phyloP scores from a whole-genome alignment of 2,888 invertebrate species.

The Eulithis prunata region DNA sequence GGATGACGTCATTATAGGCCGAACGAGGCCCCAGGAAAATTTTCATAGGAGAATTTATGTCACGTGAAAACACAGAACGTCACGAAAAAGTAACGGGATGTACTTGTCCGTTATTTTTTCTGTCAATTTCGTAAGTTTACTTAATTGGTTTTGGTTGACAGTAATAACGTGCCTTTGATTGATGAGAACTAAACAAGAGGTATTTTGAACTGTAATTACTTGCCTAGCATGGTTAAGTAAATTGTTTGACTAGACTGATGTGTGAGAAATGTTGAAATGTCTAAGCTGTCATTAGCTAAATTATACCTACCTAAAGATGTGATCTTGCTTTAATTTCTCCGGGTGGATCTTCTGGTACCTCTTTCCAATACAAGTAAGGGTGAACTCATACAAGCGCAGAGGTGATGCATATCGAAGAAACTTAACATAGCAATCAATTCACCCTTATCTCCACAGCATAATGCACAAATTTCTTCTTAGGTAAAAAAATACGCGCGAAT shows the following conservation, averaged over 20 bases:
- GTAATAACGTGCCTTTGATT: slow-evolving; percentile 36
- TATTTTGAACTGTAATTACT: slow-evolving; percentile 10
- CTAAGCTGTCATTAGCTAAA: neutral
- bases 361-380: no score
- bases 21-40: no score
- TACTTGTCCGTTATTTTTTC: slow-evolving; percentile 11
- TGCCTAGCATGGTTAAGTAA: neutral
- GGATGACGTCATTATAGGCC: no score
- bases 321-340: no score
- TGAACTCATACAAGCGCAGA: no score
- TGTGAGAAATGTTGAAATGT: slow-evolving; percentile 1
- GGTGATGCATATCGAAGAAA: no score
- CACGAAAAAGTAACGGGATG: no score
- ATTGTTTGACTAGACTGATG: slow-evolving; percentile 2
- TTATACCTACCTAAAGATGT: neutral
- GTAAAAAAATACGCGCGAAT: no score
- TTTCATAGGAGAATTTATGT: neutral
- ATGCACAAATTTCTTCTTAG: no score
- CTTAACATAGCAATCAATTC: no score
- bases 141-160: slow-evolving; percentile 19
- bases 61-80: neutral
- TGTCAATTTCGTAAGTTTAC: slow-evolving; percentile 9
- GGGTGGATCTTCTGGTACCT: no score
- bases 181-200: slow-evolving; percentile 34
- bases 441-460: no score